Percentiles rank a stretch among this genome's conserved stretches.
Conservation (phyloP, 2,888 invertebrate species). For the Zelleria hepariella region DNA sequence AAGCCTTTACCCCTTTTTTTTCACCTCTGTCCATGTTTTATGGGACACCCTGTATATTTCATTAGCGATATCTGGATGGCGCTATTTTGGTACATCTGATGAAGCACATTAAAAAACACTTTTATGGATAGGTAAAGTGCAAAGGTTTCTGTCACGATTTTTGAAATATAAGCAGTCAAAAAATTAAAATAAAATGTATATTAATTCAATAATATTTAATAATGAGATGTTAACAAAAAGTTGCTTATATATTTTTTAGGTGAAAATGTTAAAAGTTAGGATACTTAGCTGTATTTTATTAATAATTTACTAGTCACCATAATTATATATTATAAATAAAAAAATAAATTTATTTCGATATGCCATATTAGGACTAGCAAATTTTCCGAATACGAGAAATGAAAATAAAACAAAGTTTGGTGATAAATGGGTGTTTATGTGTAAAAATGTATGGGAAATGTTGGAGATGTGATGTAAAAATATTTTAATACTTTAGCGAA, state of each 20-base stretch:
- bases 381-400: conserved; percentile 17
- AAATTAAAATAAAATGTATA: no score
- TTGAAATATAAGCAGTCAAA: no score
- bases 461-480: conserved; percentile 53
- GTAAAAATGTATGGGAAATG: conserved; percentile 25
- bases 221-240: not conserved
- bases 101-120: no score
- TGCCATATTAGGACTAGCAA: conserved; percentile 28
- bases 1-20: no score
- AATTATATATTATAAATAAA: conserved; percentile 16
- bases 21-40: no score
- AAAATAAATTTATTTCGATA: conserved; percentile 24
- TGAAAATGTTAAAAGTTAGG: conserved; percentile 30
- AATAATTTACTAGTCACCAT: conserved; percentile 48
- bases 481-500: conserved; percentile 21
- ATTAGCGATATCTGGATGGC: no score
- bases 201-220: not conserved
- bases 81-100: no score
- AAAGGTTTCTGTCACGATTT: no score
- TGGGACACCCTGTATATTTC: no score
- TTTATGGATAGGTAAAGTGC: no score
- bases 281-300: conserved; percentile 22
- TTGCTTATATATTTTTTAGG: conserved; percentile 37
- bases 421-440: conserved; percentile 24
- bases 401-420: conserved; percentile 28